A percentile compares a stretch with the other conserved stretches of the same genome.
Evolutionary conservation across 64 coral and sea anemone species (phyloP).

Genomic region (Pachyseris speciosa): DNA sequence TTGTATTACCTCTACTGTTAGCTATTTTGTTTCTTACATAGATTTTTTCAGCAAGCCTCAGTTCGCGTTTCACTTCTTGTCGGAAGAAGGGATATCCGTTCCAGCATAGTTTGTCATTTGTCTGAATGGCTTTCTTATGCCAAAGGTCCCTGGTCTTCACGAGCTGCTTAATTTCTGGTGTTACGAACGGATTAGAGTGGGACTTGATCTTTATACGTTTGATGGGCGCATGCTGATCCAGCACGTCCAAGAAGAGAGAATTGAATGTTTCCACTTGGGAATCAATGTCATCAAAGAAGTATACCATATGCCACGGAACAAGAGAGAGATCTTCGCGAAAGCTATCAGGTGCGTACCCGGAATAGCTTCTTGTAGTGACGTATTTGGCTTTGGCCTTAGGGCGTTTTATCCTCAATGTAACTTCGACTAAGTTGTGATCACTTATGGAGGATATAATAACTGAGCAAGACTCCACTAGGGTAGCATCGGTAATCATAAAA

Average conservation of each 20-base stretch:
- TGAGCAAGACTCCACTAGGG: slow-evolving; percentile 18
- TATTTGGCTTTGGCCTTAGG: slow-evolving; percentile 38
- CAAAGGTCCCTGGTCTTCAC: no score
- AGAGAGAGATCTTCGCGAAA: slow-evolving; percentile 14
- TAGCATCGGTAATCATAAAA: background rate
- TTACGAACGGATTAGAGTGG: slow-evolving; percentile 37
- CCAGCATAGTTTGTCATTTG: no score
- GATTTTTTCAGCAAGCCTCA: no score
- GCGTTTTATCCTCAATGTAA: background rate
- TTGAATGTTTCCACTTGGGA: slow-evolving; percentile 34
- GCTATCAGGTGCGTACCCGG: slow-evolving; percentile 3
- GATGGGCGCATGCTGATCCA: slow-evolving; percentile 32
- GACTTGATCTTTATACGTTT: slow-evolving; percentile 43
- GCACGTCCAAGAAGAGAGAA: slow-evolving; percentile 33
- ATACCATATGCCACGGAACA: slow-evolving; percentile 41
- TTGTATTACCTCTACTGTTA: no score
- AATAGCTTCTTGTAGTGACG: slow-evolving; percentile 31
- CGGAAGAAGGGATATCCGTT: no score
- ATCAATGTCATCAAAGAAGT: slow-evolving; percentile 56
- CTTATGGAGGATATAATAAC: slow-evolving; percentile 18
- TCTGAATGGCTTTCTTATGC: no score
- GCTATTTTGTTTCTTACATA: no score
- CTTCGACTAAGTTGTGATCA: slow-evolving; percentile 30
- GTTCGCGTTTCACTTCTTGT: no score
- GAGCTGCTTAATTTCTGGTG: no score